Evolutionary conservation across 1,140 invertebrate genomes (phyloP).

Genomic region (Spodoptera litura): DNA sequence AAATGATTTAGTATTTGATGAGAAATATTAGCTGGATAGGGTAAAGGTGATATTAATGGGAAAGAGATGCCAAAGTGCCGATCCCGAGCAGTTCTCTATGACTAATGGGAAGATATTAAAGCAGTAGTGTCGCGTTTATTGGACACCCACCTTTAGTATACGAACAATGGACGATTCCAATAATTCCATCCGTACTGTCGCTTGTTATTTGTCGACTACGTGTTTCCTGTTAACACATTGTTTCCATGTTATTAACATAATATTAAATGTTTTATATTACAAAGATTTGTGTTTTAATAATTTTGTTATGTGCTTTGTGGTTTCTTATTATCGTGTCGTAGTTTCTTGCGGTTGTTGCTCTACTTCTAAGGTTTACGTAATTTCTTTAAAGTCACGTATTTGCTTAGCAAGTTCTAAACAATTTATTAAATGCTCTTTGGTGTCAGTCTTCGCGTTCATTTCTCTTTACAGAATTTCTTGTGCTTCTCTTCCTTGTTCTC

Average conservation of each 20-base stretch:
- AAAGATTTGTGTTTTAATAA: not conserved
- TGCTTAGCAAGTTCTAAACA: too few relatives aligned
- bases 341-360: not conserved
- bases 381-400: too few relatives aligned
- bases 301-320: not conserved
- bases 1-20: not conserved
- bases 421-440: too few relatives aligned
- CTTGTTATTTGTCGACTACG: slow-evolving; percentile 32
- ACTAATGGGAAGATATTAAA: slow-evolving; percentile 8
- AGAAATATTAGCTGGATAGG: slow-evolving; percentile 5
- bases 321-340: not conserved
- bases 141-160: slow-evolving; percentile 9
- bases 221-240: slow-evolving; percentile 43
- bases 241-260: slow-evolving; percentile 38
- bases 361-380: too few relatives aligned
- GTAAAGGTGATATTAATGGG: not conserved
- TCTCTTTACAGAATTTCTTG: too few relatives aligned
- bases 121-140: slow-evolving; percentile 8
- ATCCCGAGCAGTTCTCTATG: not conserved
- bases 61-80: slow-evolving; percentile 13
- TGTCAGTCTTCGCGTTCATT: too few relatives aligned
- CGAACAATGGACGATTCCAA: slow-evolving; percentile 35
- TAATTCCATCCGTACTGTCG: slow-evolving; percentile 34
- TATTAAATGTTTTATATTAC: slow-evolving; percentile 28
- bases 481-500: too few relatives aligned